A percentile compares a stretch with the other conserved stretches of the same genome.
These are phyloP conservation scores for Urechis unicinctus DNA, from an alignment of 2,888 invertebrate species.

Conservation along the genomic window DNA sequence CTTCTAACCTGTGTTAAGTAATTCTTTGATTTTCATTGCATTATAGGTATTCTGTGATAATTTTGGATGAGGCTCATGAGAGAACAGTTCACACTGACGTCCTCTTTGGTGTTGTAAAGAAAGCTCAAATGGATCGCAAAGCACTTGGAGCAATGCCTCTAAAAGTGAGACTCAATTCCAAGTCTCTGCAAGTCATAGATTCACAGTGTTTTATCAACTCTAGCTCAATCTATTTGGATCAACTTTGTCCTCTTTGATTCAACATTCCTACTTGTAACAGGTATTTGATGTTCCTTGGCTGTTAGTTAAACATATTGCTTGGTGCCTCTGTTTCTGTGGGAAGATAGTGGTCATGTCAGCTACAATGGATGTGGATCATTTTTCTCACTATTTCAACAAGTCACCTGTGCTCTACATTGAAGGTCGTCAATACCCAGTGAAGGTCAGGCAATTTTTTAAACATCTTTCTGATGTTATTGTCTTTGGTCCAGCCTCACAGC, in stretches of 20 bases:
- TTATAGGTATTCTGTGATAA: conserved; percentile 68
- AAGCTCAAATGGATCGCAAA: conserved; percentile 66
- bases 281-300: no score
- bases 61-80: conserved; percentile 94
- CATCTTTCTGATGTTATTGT: no score
- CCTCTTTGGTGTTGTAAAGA: conserved; percentile 83
- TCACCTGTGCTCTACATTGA: conserved; percentile 82
- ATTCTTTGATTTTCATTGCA: neutral
- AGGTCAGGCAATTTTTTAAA: conserved; percentile 40
- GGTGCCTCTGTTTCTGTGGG: neutral
- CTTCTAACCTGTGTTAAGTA: no score
- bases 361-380: conserved; percentile 92
- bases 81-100: conserved; percentile 90
- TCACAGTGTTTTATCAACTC: no score
- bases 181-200: no score
- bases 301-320: neutral
- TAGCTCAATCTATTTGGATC: no score
- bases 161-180: conserved; percentile 10
- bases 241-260: no score
- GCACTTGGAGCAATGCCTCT: conserved; percentile 4
- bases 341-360: conserved; percentile 84
- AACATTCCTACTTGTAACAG: no score
- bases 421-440: conserved; percentile 73
- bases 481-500: neutral
- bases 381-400: conserved; percentile 79